A percentile compares a stretch with the other conserved stretches of the same genome.
Conservation (phyloP, 2,113 vertebrate species). For the Osmerus mordax region DNA sequence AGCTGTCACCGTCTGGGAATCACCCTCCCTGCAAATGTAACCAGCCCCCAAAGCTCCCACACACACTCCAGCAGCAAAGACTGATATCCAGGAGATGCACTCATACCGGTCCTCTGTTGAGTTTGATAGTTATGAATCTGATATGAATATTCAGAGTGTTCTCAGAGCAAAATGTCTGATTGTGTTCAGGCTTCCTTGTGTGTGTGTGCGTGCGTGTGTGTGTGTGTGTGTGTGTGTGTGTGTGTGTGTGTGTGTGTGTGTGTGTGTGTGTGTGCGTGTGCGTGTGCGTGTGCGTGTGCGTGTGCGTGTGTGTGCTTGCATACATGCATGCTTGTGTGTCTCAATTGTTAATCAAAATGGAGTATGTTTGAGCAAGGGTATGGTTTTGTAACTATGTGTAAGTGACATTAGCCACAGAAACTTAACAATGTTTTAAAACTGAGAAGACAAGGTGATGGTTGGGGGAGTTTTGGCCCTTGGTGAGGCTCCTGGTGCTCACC, state of each 20-base stretch:
- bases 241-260: too few species aligned
- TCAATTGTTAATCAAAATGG: constrained; percentile 4
- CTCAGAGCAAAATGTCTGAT: too few species aligned
- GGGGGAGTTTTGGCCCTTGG: constrained; percentile 3
- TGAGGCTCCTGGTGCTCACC: constrained; percentile 23
- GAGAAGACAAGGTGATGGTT: constrained; percentile 54
- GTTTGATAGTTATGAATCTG: too few species aligned
- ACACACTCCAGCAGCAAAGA: constrained; percentile 1
- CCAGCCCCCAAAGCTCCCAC: constrained; percentile 18
- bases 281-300: too few species aligned
- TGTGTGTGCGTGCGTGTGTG: too few species aligned
- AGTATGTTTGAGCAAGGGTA: constrained; percentile 21
- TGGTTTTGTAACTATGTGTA: constrained; percentile 34
- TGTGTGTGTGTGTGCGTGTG: too few species aligned
- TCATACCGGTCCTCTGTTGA: too few species aligned
- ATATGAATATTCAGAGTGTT: too few species aligned
- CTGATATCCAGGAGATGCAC: too few species aligned
- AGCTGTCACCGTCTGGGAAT: constrained; percentile 30
- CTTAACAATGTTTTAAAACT: constrained; percentile 35
- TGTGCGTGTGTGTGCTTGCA: constrained; percentile 24
- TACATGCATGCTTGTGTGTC: constrained; percentile 14
- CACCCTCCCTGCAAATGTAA: constrained; percentile 5
- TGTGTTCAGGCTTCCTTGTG: too few species aligned
- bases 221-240: too few species aligned
- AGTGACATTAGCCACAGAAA: constrained; percentile 27